These are phyloP conservation scores for Lumbricus terrestris DNA, from an alignment of 2,888 invertebrate species.

Conservation along the genomic window DNA sequence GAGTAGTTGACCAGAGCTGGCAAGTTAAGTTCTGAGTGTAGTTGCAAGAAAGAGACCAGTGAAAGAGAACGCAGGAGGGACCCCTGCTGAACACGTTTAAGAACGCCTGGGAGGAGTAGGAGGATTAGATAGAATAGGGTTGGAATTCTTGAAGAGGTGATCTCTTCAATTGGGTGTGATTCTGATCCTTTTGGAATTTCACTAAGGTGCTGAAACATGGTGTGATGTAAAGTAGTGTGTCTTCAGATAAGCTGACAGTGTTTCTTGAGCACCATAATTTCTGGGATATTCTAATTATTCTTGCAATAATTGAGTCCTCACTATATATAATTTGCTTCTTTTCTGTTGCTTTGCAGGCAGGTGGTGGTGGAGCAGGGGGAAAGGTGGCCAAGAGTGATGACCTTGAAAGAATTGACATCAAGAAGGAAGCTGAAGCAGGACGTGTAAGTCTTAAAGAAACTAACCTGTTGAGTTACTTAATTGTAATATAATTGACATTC, in stretches of 20 bases:
- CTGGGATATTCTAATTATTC: neutral
- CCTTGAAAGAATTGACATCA: constrained; percentile 43
- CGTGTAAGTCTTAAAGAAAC: constrained; percentile 41
- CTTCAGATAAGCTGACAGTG: neutral
- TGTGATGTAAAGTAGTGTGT: neutral
- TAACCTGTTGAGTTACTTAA: neutral
- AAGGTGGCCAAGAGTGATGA: constrained; percentile 41
- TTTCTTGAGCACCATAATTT: neutral
- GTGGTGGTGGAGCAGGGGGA: neutral
- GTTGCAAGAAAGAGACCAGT: too few species aligned
- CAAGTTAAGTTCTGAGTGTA: too few species aligned
- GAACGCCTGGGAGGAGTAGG: too few species aligned
- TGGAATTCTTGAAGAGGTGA: too few species aligned
- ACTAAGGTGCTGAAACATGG: neutral
- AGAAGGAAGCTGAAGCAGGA: constrained; percentile 52
- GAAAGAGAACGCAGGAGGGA: too few species aligned
- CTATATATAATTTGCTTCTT: neutral
- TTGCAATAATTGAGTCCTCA: neutral
- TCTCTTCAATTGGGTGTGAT: neutral
- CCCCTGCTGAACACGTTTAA: too few species aligned
- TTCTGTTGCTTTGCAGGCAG: neutral
- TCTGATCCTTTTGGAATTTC: neutral
- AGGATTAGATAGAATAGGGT: too few species aligned
- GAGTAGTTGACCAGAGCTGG: too few species aligned
- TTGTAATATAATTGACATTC: neutral